Conservation (phyloP, 1,140 invertebrate species). For the Drosophila melanica region DNA sequence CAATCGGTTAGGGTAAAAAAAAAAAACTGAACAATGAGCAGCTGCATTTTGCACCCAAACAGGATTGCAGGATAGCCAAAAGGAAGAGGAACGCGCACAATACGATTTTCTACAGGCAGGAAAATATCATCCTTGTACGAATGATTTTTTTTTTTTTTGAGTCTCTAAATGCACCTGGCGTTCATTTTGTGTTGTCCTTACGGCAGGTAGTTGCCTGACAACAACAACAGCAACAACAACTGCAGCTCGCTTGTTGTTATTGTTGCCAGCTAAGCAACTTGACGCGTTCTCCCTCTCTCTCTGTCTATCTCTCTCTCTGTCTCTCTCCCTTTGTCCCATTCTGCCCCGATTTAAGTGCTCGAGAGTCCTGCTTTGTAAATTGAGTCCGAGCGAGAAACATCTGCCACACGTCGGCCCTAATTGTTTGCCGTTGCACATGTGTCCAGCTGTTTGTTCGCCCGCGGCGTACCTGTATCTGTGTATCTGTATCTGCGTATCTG, state of each 20-base stretch:
- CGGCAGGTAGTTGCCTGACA: conserved; percentile 49
- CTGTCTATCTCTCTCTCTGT: background rate
- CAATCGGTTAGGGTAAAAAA: conserved; percentile 7
- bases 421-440: conserved; percentile 76
- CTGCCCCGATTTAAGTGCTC: conserved; percentile 53
- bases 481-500: conserved; percentile 11
- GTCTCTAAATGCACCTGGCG: conserved; percentile 64
- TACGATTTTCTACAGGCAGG: conserved; percentile 50
- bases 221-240: conserved; percentile 18
- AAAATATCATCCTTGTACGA: conserved; percentile 44
- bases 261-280: conserved; percentile 58
- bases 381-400: conserved; percentile 65
- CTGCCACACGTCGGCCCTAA: conserved; percentile 77
- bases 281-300: conserved; percentile 3
- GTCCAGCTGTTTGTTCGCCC: conserved; percentile 58
- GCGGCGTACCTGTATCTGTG: conserved; percentile 30
- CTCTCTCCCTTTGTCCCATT: background rate
- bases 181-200: conserved; percentile 46
- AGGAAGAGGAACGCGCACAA: conserved; percentile 43
- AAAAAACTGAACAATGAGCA: conserved; percentile 35
- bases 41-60: conserved; percentile 53
- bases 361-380: conserved; percentile 59
- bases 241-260: conserved; percentile 52
- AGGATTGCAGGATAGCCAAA: conserved; percentile 63
- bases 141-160: conserved; percentile 3